Evolutionary conservation across 2,797 vertebrate species (phyloP).

Genomic region (Coilia nasus): DNA sequence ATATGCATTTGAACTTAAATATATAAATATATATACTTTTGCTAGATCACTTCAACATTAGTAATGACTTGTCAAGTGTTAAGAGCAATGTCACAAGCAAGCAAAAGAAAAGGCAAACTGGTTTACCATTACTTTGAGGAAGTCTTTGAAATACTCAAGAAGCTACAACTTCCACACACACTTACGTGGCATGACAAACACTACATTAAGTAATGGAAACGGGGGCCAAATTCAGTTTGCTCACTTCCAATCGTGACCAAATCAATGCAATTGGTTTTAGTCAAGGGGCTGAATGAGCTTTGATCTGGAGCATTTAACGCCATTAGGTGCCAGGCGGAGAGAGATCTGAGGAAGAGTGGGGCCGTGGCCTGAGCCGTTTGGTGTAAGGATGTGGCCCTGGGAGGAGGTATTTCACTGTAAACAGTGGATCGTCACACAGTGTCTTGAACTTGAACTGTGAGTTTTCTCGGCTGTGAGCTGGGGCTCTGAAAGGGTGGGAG

Average conservation of each 20-base stretch:
- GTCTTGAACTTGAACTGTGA: constrained; percentile 42
- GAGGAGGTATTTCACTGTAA: constrained; percentile 42
- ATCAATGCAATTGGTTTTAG: neutral
- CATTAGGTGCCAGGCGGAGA: neutral
- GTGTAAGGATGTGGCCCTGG: constrained; percentile 24
- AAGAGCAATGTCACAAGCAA: constrained; percentile 93
- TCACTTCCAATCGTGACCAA: constrained; percentile 7
- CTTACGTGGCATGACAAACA: constrained; percentile 34
- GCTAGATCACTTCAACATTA: constrained; percentile 98
- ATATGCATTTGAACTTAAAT: constrained; percentile 84
- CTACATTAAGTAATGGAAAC: constrained; percentile 5
- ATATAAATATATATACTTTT: constrained; percentile 82
- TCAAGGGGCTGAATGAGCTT: neutral
- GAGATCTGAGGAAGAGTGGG: constrained; percentile 15
- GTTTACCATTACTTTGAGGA: constrained; percentile 93
- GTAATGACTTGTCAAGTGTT: constrained; percentile 91
- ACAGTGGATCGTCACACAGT: constrained; percentile 39
- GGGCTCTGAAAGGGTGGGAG: constrained; percentile 7
- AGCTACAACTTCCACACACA: constrained; percentile 40
- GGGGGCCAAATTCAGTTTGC: constrained; percentile 1
- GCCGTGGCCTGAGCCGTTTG: constrained; percentile 36
- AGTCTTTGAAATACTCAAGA: constrained; percentile 63
- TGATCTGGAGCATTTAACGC: neutral
- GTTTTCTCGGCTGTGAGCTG: constrained; percentile 29
- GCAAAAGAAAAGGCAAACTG: constrained; percentile 86